These are phyloP conservation scores for Anoura caudifer DNA, from an alignment of 2,113 vertebrate species.

Conservation along the genomic window DNA sequence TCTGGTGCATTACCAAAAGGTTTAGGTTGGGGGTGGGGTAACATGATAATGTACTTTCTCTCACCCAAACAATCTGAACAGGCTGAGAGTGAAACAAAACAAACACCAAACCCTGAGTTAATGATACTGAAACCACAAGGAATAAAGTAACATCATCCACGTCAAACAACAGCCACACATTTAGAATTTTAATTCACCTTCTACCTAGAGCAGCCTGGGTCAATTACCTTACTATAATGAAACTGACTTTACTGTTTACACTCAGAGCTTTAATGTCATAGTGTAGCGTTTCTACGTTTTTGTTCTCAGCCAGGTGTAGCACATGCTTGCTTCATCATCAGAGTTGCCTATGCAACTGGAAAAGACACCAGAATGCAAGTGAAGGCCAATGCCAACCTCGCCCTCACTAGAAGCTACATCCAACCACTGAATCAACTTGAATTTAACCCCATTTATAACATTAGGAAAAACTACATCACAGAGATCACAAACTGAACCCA, in stretches of 20 bases:
- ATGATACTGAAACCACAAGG: conserved; percentile 51
- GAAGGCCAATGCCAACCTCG: not conserved
- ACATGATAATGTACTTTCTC: not conserved
- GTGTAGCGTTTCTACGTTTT: not conserved
- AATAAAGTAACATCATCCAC: conserved; percentile 42
- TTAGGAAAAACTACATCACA: conserved; percentile 3
- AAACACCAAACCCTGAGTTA: conserved; percentile 45
- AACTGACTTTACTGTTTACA: conserved; percentile 1
- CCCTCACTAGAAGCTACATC: not conserved
- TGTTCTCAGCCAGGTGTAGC: not conserved
- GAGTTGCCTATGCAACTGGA: not conserved
- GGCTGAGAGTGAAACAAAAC: not conserved
- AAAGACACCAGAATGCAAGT: not conserved
- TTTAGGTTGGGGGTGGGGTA: not conserved
- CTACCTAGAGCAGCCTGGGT: conserved; percentile 5
- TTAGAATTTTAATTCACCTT: conserved; percentile 42
- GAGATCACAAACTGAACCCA: conserved; percentile 28
- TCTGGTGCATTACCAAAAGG: not conserved
- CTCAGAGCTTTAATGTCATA: not conserved
- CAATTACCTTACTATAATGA: conserved; percentile 35
- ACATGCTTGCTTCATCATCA: not conserved
- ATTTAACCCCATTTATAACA: not conserved
- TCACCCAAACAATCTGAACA: not conserved
- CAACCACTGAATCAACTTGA: not conserved
- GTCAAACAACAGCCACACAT: not conserved